Evolutionary conservation across 2,113 vertebrate genomes (phyloP), one percentile per base, ranked within the genome.

Genomic region (Peromyscus maniculatus): DNA sequence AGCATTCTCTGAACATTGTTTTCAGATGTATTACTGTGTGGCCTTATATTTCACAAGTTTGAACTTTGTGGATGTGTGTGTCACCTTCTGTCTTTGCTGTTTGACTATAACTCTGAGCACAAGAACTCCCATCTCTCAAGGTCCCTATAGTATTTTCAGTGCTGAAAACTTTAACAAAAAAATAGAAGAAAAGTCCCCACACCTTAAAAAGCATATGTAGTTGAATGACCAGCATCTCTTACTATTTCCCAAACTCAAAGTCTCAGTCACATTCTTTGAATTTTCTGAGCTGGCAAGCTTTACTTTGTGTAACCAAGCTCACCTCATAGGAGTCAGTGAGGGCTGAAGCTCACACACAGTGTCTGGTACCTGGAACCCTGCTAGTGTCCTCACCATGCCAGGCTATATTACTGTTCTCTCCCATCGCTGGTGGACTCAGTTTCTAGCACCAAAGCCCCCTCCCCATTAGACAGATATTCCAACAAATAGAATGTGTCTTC

Each of bases 51-150:
- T 2, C 5, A 46, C 72, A 39, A 57, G 36, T 39, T 79, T 39
- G 64, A 72, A 3, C 24, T 17, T 33, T 71, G 33, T 33, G 28
- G 2, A 4, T 84, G 36, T 89, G 3, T 89, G 1, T 71, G 11
- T 39, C 4, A 46, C 5, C 84, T 15, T 79, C 7, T 79, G 31
- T n/a, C 55, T 97, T 52, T 71, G 46, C 19, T 67, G 3, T 67
- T 72, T 89, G 59, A 84, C 6, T 92, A 28, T n/a, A 92, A 62
- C 87, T 79, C 91, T 57, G 67, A 95, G 33, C n/a, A 82, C 13
- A 78, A 89, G 77, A 93, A 88, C 8, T 12, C 36, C 17, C 33
- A 17, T 75, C 28, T 67, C 12, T 19, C 46, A 24, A 49, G 66
- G 86, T 72, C 16, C 26, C 59, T 72, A 33, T 0, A 43, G 39